phyloP scores from a whole-genome alignment of 2,888 invertebrate genomes.

The Anagyrus pseudococci region DNA sequence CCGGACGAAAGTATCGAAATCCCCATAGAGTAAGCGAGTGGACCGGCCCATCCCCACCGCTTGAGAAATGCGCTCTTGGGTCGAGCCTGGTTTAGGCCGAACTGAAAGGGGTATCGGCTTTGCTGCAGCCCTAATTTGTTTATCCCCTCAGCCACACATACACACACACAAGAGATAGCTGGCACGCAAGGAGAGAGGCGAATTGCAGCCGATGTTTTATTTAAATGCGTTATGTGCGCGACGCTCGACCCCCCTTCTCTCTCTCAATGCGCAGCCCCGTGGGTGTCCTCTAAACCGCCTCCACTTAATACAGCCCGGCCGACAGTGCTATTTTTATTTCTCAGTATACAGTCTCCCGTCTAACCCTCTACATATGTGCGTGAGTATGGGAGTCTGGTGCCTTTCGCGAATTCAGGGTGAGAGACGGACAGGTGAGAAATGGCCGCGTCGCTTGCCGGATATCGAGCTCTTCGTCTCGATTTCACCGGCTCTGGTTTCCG shows the following conservation, averaged over 20 bases:
- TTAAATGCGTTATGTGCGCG: slow-evolving; percentile 55
- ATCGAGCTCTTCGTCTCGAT: too few species aligned
- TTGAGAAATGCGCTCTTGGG: neutral
- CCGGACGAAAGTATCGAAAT: neutral
- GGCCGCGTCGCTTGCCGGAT: too few species aligned
- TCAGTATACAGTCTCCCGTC: slow-evolving; percentile 27
- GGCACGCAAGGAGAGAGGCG: slow-evolving; percentile 37
- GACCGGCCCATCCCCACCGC: neutral
- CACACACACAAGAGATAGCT: too few species aligned
- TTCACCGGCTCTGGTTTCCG: too few species aligned
- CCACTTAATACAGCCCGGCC: slow-evolving; percentile 57
- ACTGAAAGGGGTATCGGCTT: too few species aligned
- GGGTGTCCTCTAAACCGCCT: slow-evolving; percentile 56
- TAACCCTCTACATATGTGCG: too few species aligned
- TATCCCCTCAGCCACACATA: neutral
- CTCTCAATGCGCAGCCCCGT: slow-evolving; percentile 47
- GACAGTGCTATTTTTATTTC: slow-evolving; percentile 58
- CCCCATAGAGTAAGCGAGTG: neutral
- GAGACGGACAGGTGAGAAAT: slow-evolving; percentile 35
- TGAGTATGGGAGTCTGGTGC: too few species aligned
- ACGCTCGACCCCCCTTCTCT: slow-evolving; percentile 38
- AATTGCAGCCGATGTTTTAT: slow-evolving; percentile 59
- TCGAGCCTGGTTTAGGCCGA: too few species aligned
- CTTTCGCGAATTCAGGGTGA: too few species aligned
- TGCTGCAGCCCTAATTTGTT: slow-evolving; percentile 32